Evolutionary conservation across 2,888 invertebrate genomes (phyloP).

Genomic region (Neoitamus cyanurus): DNA sequence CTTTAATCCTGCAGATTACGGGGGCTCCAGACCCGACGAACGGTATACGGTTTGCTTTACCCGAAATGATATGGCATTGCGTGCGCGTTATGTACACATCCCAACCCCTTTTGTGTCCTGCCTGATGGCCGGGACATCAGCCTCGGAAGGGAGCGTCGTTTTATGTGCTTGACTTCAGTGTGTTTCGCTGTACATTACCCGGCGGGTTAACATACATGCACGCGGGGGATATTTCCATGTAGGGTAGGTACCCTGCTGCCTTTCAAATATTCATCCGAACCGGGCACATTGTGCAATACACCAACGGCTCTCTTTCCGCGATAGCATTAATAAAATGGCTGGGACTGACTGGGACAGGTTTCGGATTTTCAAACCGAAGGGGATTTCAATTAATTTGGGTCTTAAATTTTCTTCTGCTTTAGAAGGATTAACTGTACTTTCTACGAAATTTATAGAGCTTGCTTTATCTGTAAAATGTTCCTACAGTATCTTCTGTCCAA

Average conservation of each 20-base stretch:
- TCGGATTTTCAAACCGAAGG: background rate
- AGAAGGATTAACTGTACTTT: background rate
- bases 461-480: too few relatives aligned
- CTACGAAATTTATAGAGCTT: background rate
- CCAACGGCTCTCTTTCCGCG: background rate
- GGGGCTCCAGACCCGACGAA: background rate
- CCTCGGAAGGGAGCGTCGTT: too few relatives aligned
- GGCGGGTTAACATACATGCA: background rate
- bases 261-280: background rate
- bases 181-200: background rate
- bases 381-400: background rate
- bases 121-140: background rate
- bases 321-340: background rate
- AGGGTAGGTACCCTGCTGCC: background rate
- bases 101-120: background rate
- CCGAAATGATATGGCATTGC: constrained; percentile 14
- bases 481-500: too few relatives aligned
- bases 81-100: constrained; percentile 12
- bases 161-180: background rate
- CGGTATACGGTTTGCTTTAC: background rate
- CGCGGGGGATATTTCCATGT: background rate
- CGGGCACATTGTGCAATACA: background rate
- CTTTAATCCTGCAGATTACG: background rate
- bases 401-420: background rate
- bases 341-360: background rate